Conservation (phyloP, 2,888 invertebrate species). For the Cerastoderma edule region DNA sequence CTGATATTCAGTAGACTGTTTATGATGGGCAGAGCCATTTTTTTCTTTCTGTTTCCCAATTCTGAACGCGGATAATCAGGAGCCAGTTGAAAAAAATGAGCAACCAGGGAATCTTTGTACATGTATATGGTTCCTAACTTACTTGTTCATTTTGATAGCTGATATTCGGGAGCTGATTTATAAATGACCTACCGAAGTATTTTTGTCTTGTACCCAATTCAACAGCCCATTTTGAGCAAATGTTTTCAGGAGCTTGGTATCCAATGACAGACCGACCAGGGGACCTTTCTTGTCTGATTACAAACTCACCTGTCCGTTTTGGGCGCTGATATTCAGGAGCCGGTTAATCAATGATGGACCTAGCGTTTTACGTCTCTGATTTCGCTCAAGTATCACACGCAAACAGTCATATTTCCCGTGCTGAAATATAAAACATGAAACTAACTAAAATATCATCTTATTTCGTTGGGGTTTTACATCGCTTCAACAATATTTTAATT, state of each 20-base stretch:
- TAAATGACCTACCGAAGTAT: neutral
- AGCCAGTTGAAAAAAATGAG: too few relatives aligned
- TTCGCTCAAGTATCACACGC: slow-evolving; percentile 53
- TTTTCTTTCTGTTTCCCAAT: slow-evolving; percentile 39
- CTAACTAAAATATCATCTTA: neutral
- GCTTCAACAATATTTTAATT: too few relatives aligned
- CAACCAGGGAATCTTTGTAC: too few relatives aligned
- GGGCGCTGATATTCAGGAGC: slow-evolving; percentile 48
- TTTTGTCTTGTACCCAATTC: neutral
- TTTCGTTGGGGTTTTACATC: too few relatives aligned
- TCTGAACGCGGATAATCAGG: too few relatives aligned
- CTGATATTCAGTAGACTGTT: slow-evolving; percentile 50
- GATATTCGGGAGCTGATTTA: too few relatives aligned
- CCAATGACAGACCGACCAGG: too few relatives aligned
- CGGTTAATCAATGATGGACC: slow-evolving; percentile 49
- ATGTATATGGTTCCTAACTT: too few relatives aligned
- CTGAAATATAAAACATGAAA: slow-evolving; percentile 36
- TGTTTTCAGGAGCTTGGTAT: too few relatives aligned
- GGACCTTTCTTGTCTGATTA: neutral
- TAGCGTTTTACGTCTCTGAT: slow-evolving; percentile 36
- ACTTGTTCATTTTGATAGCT: too few relatives aligned
- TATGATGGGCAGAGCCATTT: slow-evolving; percentile 38
- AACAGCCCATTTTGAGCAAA: neutral
- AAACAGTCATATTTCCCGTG: slow-evolving; percentile 59
- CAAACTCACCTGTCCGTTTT: slow-evolving; percentile 51